Base-by-base conservation (phyloP, 2,888 invertebrate genomes). In the Imbricaverruca yamaguchii region DNA sequence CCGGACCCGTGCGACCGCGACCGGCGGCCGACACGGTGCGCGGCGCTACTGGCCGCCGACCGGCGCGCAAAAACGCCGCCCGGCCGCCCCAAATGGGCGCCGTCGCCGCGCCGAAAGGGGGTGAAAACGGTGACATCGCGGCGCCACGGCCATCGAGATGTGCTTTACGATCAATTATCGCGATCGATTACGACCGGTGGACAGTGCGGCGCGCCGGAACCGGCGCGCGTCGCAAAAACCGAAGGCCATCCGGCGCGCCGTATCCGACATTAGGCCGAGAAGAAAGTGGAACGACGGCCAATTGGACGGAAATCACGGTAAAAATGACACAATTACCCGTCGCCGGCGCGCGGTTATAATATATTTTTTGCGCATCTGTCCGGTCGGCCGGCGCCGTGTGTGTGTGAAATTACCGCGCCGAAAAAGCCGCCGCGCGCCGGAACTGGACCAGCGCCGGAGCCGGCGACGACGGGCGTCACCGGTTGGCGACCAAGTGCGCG, bases 81-180 rank as follows among this genome's bases (percentile, higher is more conserved):
- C 65, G n/a, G 8, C 65, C 3, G n/a, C 23, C 23, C 65, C 18
- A 65, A 65, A 65, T 65, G n/a, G 23, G 39, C 11, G 59, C 12
- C 59, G 59, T 11, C 59, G 59, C 12, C 59, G 1, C 69, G 3
- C 39, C 23, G 39, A 13, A 69, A 69, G 39, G 69, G 69, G 69
- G 69, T 69, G 69, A 69, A 39, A 69, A 69, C 39, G 69, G 69
- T 13, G 69, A 39, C 39, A 7, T 39, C 13, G 69, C 23, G 67
- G 39, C 69, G 39, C 69, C 6, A 25, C 0, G 15, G 7, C 39
- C 21, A 23, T 39, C 15, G 6, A 9, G 69, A 69, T 15, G 69
- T 69, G 69, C 13, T 69, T 69, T 69, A 69, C 69, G 69, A 69
- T 69, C 69, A 69, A 69, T 69, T 69, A 69, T 69, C 21, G 69